Conservation (phyloP, 2,888 invertebrate species). For the Chorisops tibialis region DNA sequence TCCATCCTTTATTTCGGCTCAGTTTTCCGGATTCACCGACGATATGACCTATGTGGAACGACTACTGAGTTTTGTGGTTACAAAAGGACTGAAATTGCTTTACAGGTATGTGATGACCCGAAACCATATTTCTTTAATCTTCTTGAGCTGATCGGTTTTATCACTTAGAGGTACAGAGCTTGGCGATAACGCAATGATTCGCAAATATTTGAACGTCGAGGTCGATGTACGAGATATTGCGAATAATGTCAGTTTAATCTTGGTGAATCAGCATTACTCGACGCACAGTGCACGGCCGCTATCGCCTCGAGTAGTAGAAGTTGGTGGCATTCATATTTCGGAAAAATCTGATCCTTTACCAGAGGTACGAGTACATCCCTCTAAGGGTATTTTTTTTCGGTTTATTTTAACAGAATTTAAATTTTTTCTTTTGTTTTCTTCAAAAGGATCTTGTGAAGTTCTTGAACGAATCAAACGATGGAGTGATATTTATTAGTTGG, state of each 20-base stretch:
- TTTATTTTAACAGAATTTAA: neutral
- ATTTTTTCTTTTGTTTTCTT: conserved; percentile 25
- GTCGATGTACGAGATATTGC: conserved; percentile 48
- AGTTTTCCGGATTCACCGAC: conserved; percentile 55
- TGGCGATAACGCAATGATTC: conserved; percentile 40
- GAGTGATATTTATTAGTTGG: conserved; percentile 72
- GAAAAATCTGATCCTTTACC: neutral
- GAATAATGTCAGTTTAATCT: conserved; percentile 37
- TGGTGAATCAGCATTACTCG: conserved; percentile 52
- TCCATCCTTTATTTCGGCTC: conserved; percentile 59
- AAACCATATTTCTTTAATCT: neutral
- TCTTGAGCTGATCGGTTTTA: neutral
- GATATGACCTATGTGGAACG: conserved; percentile 57
- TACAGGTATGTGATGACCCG: conserved; percentile 38
- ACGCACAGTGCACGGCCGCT: conserved; percentile 48
- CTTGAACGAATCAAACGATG: conserved; percentile 61
- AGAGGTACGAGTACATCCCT: too few species aligned
- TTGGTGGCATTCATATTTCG: conserved; percentile 52
- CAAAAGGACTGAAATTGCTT: conserved; percentile 41
- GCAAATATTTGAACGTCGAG: conserved; percentile 52
- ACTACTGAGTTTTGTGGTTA: conserved; percentile 50
- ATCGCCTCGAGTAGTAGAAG: conserved; percentile 49
- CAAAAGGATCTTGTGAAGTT: conserved; percentile 62
- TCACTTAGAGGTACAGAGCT: conserved; percentile 34
- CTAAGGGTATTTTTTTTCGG: neutral